Base-by-base conservation (phyloP, 2,113 vertebrate species). In the Oplegnathus fasciatus region DNA sequence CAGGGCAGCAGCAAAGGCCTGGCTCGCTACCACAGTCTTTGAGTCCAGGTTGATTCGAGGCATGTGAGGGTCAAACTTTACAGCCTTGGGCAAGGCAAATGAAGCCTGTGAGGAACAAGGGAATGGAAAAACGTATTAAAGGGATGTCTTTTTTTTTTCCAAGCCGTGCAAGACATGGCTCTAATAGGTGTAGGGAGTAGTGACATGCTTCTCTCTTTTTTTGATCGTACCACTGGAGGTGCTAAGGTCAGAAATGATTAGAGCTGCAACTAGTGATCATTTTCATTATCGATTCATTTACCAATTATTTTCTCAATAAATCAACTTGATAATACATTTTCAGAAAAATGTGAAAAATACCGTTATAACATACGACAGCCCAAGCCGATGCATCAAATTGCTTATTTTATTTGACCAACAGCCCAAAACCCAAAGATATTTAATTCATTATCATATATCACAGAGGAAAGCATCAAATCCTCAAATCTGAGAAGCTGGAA, bases 21-120 rank as follows among this genome's bases (percentile, higher is more conserved):
- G 83, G 0, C 75, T 32, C 5, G 86, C 83, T 0, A 75, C 64
- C 72, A 96, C 60, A 18, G 77, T 88, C 75, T 93, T 95, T 30
- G 93, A 88, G 82, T 95, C 93, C 82, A 96, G 52, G 70, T 1
- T 92, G 83, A 95, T 67, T 17, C 87, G 91, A 34, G 95, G 95
- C 4, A 48, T 11, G 66, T 90, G 79, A 0, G 95, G 95, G 0
- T 95, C 7, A 75, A 93, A 90, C 52, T 75, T 88, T 5, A 78
- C 78, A 11, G 86, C 89, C 20, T 75, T 32, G 2, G 95, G 94
- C 68, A 95, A 42, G 8, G 90, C 80, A n/a, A 89, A 52, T 28
- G 91, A 87, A n/a, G 85, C 78, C 95, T 95, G 62, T 14, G 54
- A 46, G 15, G 81, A 52, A 70, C 4, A 40, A 64, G 11, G 26